Percentiles rank a stretch among this genome's conserved stretches.
Conservation (phyloP, 2,888 invertebrate species). For the Digitonthophagus gazella region DNA sequence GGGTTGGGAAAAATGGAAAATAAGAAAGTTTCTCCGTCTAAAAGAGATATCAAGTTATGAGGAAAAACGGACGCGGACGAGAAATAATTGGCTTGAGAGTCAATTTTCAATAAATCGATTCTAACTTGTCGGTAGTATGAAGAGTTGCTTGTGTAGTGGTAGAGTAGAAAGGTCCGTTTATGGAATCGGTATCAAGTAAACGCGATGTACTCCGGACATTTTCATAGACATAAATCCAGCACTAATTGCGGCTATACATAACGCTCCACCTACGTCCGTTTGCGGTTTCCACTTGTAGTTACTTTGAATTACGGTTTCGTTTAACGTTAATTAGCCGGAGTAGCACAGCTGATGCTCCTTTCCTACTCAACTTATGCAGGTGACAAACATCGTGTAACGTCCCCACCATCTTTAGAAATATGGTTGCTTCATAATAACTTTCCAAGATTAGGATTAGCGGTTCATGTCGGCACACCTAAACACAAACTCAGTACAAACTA, state of each 20-base stretch:
- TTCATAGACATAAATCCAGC: conserved; percentile 12
- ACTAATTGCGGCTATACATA: conserved; percentile 8
- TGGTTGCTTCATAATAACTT: too few species aligned
- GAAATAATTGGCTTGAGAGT: neutral
- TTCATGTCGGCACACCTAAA: too few species aligned
- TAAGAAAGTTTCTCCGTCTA: neutral
- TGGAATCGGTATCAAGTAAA: neutral
- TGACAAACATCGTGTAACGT: neutral
- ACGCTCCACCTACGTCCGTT: conserved; percentile 2
- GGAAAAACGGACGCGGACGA: neutral
- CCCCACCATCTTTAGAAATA: too few species aligned
- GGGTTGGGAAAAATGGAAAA: neutral
- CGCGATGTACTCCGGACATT: neutral
- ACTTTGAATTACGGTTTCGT: neutral
- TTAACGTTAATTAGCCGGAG: conserved; percentile 14
- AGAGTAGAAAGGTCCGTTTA: neutral
- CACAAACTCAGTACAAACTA: too few species aligned
- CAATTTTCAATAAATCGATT: neutral
- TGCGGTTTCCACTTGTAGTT: neutral
- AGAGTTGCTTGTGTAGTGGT: neutral
- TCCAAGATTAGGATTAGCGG: too few species aligned
- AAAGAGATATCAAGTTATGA: neutral
- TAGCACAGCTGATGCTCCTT: conserved; percentile 5
- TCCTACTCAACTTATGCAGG: neutral
- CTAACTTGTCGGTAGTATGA: neutral